phyloP scores from a whole-genome alignment of 2,113 vertebrate genomes.

The Pseudorasbora parva region DNA sequence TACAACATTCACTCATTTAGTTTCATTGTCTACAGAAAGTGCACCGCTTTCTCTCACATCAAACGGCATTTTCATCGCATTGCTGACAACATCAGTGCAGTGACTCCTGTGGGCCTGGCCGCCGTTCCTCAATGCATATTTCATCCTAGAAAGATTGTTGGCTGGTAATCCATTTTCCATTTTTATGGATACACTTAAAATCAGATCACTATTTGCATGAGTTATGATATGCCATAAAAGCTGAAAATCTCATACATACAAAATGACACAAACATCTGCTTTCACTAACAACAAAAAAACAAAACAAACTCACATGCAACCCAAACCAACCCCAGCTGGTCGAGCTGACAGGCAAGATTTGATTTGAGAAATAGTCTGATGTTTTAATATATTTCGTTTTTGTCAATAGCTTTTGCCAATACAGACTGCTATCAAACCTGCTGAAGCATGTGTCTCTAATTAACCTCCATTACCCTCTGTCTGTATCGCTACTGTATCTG shows the following conservation, averaged over 20 bases:
- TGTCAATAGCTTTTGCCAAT: constrained; percentile 51
- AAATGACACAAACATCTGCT: constrained; percentile 58
- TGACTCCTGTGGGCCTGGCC: constrained; percentile 48
- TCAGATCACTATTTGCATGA: constrained; percentile 62
- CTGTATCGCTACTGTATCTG: constrained; percentile 36
- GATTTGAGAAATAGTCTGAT: constrained; percentile 45
- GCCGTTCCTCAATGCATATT: constrained; percentile 49
- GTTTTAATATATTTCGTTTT: constrained; percentile 40
- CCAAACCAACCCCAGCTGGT: constrained; percentile 37
- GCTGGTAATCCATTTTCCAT: constrained; percentile 56
- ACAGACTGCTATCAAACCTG: constrained; percentile 26
- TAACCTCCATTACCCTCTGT: constrained; percentile 50
- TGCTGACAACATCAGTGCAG: constrained; percentile 51
- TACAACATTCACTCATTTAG: constrained; percentile 50
- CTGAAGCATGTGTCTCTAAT: constrained; percentile 50
- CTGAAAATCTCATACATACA: constrained; percentile 55
- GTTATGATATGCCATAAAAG: constrained; percentile 53
- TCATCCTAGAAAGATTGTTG: constrained; percentile 46
- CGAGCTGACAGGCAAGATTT: constrained; percentile 40
- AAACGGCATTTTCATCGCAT: constrained; percentile 45
- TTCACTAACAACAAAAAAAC: constrained; percentile 51
- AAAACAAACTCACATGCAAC: constrained; percentile 48
- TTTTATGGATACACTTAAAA: constrained; percentile 58
- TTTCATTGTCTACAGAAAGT: constrained; percentile 38
- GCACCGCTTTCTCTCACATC: constrained; percentile 54